Conservation (phyloP, 2,797 vertebrate genomes). For the Pitangus sulphuratus region DNA sequence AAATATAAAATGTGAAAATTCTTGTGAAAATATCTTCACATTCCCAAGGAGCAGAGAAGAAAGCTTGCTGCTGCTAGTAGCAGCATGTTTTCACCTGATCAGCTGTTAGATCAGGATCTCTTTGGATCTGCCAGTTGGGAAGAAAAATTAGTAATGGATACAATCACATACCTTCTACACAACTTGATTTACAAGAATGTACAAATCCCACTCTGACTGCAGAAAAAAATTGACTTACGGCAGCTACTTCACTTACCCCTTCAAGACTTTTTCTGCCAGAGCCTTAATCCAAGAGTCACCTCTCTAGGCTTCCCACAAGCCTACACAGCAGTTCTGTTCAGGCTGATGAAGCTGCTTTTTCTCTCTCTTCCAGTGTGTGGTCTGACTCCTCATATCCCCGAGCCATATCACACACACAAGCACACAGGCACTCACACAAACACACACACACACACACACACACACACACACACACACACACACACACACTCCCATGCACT, state of each 20-base stretch:
- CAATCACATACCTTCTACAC: not conserved
- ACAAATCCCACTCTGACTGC: not conserved
- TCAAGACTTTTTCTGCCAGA: not conserved
- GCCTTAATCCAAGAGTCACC: not conserved
- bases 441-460: not conserved
- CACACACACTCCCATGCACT: not conserved
- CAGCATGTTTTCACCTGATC: not conserved
- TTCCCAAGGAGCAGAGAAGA: not conserved
- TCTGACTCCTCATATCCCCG: not conserved
- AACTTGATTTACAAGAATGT: not conserved
- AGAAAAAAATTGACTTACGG: not conserved
- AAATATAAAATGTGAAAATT: not conserved
- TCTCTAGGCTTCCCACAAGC: not conserved
- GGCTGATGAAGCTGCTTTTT: not conserved
- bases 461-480: not conserved
- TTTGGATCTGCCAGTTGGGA: not conserved
- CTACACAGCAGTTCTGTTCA: not conserved
- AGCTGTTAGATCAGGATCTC: not conserved
- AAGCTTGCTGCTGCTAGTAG: not conserved
- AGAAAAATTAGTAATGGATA: not conserved
- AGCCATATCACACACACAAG: not conserved
- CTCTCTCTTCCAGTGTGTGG: not conserved
- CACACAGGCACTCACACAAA: not conserved
- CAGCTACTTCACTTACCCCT: conserved; percentile 1
- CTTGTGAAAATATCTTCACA: not conserved